Evolutionary conservation across 2,888 invertebrate genomes (phyloP), one percentile per base, ranked within the genome.

Genomic region (Apoda limacodes): DNA sequence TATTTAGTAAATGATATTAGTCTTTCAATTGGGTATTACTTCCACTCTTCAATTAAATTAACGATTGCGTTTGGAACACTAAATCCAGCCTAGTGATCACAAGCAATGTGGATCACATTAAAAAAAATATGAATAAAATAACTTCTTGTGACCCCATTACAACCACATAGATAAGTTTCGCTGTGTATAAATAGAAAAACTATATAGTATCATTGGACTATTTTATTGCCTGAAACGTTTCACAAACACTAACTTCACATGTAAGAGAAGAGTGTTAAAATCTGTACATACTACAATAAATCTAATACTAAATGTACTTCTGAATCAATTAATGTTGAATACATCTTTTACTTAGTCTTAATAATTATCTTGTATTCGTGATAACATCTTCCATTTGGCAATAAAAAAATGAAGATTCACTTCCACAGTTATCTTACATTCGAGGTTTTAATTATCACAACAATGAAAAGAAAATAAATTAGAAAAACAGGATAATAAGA

Each of bases 151-250:
- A n/a, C n/a, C n/a, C n/a, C n/a, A n/a, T n/a, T n/a, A n/a, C n/a
- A n/a, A n/a, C n/a, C n/a, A n/a, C n/a, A n/a, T n/a, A n/a, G n/a
- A n/a, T n/a, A n/a, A n/a, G n/a, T n/a, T n/a, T n/a, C n/a, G n/a
- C n/a, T n/a, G n/a, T n/a, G n/a, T n/a, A 19, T 15, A 25, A 30
- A 45, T 35, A 39, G 45, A 51, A 47, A 43, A 56, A 56, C 52
- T 49, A 17, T 45, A 37, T 32, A 39, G 31, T 43, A 55, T 49
- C 57, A 60, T 76, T 74, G 71, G 68, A 80, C 78, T 80, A 72
- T 78, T 76, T 78, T 80, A 80, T 80, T 80, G 75, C 80, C 74
- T 70, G 76, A 76, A 78, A 75, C 60, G 68, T 76, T 74, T 75
- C 63, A 74, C 66, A 71, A 72, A 75, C 72, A 75, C 71, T 62